Conservation (phyloP, 1,140 invertebrate genomes). For the Cephus cinctus region DNA sequence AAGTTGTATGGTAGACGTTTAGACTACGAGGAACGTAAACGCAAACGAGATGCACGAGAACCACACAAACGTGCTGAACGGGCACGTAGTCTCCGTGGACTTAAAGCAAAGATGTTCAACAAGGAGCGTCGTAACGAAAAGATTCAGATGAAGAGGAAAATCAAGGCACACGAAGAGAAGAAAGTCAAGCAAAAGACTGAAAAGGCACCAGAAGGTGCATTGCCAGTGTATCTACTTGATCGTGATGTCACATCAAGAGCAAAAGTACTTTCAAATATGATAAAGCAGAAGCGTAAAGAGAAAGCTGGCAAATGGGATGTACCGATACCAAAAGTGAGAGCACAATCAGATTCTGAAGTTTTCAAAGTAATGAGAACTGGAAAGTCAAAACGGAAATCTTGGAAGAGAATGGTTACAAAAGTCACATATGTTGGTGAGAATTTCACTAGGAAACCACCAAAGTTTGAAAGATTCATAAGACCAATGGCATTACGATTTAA, state of each 20-base stretch:
- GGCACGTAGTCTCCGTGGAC: slow-evolving; percentile 88
- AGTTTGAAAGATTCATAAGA: slow-evolving; percentile 98
- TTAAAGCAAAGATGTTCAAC: slow-evolving; percentile 98
- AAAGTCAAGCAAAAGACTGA: slow-evolving; percentile 85
- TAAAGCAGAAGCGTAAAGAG: slow-evolving; percentile 99
- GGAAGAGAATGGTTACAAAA: slow-evolving; percentile 99
- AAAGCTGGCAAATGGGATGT: slow-evolving; percentile 99
- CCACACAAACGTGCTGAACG: slow-evolving; percentile 88
- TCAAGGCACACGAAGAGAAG: slow-evolving; percentile 89
- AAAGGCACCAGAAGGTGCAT: slow-evolving; percentile 81
- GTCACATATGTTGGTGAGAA: slow-evolving; percentile 97
- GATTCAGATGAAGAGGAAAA: slow-evolving; percentile 98
- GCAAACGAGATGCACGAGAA: slow-evolving; percentile 92
- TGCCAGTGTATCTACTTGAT: slow-evolving; percentile 96
- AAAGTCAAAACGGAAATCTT: slow-evolving; percentile 93
- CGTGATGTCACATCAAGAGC: slow-evolving; percentile 91
- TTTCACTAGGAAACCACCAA: slow-evolving; percentile 98
- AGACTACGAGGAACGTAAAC: slow-evolving; percentile 96
- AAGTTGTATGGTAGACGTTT: slow-evolving; percentile 94
- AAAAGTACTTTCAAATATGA: slow-evolving; percentile 98
- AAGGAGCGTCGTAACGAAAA: slow-evolving; percentile 97
- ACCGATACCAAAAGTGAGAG: slow-evolving; percentile 96
- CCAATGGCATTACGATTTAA: slow-evolving; percentile 97
- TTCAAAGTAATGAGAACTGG: slow-evolving; percentile 95
- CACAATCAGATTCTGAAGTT: slow-evolving; percentile 97